Percentiles rank a stretch among this genome's conserved stretches.
Conservation (phyloP, 2,797 vertebrate species). For the Pterois miles region DNA sequence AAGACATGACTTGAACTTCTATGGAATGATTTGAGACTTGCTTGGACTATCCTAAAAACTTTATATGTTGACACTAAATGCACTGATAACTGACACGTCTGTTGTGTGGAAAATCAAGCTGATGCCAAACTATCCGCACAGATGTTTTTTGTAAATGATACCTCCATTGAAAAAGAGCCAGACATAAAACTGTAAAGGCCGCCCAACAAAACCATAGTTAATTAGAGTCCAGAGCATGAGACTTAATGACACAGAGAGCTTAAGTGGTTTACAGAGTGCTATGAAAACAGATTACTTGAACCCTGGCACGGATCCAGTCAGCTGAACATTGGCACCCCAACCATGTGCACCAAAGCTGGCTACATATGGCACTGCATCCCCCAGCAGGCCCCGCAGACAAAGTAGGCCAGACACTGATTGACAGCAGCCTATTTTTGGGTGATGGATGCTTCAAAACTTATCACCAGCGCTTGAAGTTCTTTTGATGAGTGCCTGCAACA, state of each 20-base stretch:
- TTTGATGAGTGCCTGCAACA: conserved; percentile 17
- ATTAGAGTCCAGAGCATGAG: conserved; percentile 39
- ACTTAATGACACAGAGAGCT: conserved; percentile 48
- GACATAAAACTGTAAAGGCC: background rate
- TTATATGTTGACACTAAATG: background rate
- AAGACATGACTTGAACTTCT: background rate
- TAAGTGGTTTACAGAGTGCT: conserved; percentile 55
- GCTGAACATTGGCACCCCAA: conserved; percentile 24
- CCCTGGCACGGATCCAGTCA: conserved; percentile 50
- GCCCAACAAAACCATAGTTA: conserved; percentile 18
- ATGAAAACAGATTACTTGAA: conserved; percentile 62
- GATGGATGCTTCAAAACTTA: conserved; percentile 37
- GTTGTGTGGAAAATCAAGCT: background rate
- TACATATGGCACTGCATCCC: conserved; percentile 8
- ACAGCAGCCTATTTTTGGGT: conserved; percentile 28
- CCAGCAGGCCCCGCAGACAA: background rate
- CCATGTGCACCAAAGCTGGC: conserved; percentile 21
- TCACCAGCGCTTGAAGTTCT: conserved; percentile 37
- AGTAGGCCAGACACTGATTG: conserved; percentile 10
- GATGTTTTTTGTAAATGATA: conserved; percentile 8
- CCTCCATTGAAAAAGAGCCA: background rate
- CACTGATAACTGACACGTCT: background rate
- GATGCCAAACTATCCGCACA: conserved; percentile 10
- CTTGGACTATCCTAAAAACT: background rate
- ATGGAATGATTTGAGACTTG: background rate